These are phyloP conservation scores for Caenorhabditis panamensis DNA, from an alignment of 2,888 invertebrate genomes.

Conservation along the genomic window DNA sequence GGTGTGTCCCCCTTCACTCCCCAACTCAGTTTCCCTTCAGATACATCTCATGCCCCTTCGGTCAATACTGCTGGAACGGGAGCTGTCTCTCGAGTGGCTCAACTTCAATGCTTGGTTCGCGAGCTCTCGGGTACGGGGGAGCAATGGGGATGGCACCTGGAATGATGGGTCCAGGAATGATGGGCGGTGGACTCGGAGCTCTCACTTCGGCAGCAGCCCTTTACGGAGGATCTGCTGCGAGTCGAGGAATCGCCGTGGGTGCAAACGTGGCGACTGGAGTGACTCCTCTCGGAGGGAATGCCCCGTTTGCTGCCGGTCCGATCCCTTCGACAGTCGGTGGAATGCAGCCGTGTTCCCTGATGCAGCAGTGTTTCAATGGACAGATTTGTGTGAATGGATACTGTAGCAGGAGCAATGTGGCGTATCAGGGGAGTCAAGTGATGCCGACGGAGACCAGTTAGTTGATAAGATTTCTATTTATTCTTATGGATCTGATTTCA, in stretches of 20 bases:
- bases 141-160: constrained; percentile 10
- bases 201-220: constrained; percentile 72
- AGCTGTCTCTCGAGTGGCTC: constrained; percentile 71
- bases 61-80: constrained; percentile 79
- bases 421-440: constrained; percentile 77
- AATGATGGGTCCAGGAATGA: too few species aligned
- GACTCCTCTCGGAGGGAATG: constrained; percentile 39
- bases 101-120: constrained; percentile 57
- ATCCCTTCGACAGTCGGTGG: constrained; percentile 55
- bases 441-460: constrained; percentile 72
- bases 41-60: constrained; percentile 78
- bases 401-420: constrained; percentile 78
- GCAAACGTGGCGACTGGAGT: constrained; percentile 54
- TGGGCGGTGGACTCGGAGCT: constrained; percentile 65
- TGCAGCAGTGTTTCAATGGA: constrained; percentile 80
- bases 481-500: constrained; percentile 49
- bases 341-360: constrained; percentile 75
- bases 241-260: constrained; percentile 48
- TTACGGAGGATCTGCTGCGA: constrained; percentile 52
- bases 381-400: constrained; percentile 80
- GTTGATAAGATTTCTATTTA: constrained; percentile 2
- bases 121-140: constrained; percentile 50
- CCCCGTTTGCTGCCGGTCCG: constrained; percentile 40
- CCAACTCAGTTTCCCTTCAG: constrained; percentile 40
- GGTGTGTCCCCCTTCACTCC: constrained; percentile 55